These are phyloP conservation scores for Pteromalus puparum DNA, from an alignment of 1,140 invertebrate genomes.

Conservation along the genomic window DNA sequence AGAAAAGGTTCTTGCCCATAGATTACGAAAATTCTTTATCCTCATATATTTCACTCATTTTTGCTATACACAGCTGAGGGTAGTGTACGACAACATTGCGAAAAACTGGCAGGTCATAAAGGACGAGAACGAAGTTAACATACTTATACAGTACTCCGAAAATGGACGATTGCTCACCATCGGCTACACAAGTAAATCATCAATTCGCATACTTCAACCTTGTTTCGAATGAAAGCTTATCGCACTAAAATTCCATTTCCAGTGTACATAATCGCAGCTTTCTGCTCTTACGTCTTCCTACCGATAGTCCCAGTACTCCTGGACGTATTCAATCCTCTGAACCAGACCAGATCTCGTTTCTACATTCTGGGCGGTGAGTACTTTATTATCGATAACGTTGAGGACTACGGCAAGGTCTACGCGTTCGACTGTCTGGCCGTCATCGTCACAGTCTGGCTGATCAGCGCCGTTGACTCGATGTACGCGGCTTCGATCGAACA, in stretches of 20 bases:
- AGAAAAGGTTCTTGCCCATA: not conserved
- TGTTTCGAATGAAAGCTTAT: not conserved
- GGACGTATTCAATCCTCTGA: not conserved
- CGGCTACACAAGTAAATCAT: not conserved
- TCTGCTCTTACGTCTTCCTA: not conserved
- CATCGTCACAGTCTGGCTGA: not conserved
- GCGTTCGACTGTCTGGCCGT: not conserved
- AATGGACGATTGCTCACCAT: not conserved
- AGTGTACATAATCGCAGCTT: not conserved
- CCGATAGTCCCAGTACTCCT: not conserved
- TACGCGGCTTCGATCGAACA: constrained; percentile 10
- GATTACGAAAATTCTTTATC: not conserved
- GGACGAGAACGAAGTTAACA: not conserved
- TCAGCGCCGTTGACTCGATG: not conserved
- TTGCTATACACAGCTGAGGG: not conserved
- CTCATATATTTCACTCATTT: not conserved
- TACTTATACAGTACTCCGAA: not conserved
- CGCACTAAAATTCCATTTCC: not conserved
- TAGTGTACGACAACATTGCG: not conserved
- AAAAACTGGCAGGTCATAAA: not conserved
- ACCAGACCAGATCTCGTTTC: not conserved
- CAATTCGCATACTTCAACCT: not conserved
- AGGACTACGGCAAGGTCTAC: constrained; percentile 8
- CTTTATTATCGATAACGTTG: not conserved
- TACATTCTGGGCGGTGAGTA: constrained; percentile 18